Base-by-base conservation (phyloP, 1,140 invertebrate genomes). In the Parasteatoda tepidariorum region DNA sequence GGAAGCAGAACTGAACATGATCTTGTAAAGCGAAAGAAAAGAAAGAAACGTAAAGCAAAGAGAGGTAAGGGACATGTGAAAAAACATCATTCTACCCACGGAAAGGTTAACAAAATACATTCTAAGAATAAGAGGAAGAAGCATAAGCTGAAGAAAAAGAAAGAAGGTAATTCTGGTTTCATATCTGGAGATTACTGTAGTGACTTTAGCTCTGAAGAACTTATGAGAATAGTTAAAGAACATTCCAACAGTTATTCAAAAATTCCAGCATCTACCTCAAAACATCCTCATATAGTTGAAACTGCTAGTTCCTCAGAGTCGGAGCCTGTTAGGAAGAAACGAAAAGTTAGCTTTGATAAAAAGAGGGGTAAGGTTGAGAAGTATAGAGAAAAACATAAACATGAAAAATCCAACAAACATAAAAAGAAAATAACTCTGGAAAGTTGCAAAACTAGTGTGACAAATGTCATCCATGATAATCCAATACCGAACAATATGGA, bases 181-280 rank as follows among this genome's bases (percentile, higher is more conserved):
- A 59, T 68, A 38, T 75, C 62, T 48, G 82, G 71, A 33, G 82
- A 75, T 59, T 84, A 75, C 30, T 76, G 82, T 18, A 75, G 71
- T 70, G 71, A 84, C 31, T 68, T 84, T 48, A 75, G 73, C 15
- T 84, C 73, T 34, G 68, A 4, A 26, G 62, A 76, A 48, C 54
- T 84, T 4, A 76, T 75, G 73, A 22, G 75, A 30, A 64, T 74
- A 28, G 71, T 84, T 7, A 84, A 71, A 26, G 74, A 76, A 61
- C 73, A 84, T 48, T 84, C 62, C n/a, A 41, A 84, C 38, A 75
- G 64, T 48, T 84, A 64, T 84, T 64, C 70, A 62, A 73, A 84
- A 66, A 7, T 75, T 22, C 66, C 74, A 55, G 59, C 81, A 28
- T 18, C 68, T 66, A 64, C 70, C 26, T 83, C 81, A 67, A 73